Conservation (phyloP, 2,888 invertebrate species). For the Cephus pygmeus region DNA sequence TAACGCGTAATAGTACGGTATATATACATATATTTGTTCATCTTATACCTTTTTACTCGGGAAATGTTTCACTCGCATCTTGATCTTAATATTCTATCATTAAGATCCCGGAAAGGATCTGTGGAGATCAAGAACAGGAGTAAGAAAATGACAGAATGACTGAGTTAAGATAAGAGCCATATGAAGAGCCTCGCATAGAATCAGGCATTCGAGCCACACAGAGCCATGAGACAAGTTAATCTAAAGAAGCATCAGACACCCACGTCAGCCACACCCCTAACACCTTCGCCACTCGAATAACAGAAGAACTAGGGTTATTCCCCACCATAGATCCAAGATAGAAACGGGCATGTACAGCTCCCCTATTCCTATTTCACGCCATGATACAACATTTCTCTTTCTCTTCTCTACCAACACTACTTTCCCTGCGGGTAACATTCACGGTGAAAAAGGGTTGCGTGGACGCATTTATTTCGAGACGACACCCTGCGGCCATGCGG, state of each 20-base stretch:
- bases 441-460: not conserved
- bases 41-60: not conserved
- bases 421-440: not conserved
- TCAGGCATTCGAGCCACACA: not conserved
- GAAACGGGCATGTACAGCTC: conserved; percentile 5
- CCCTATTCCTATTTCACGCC: conserved; percentile 16
- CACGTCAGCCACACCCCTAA: conserved; percentile 14
- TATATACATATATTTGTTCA: not conserved
- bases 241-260: conserved; percentile 21
- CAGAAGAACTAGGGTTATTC: conserved; percentile 1
- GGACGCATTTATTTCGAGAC: conserved; percentile 8
- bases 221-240: conserved; percentile 18
- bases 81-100: not conserved
- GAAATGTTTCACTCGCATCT: not conserved
- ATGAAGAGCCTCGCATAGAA: not conserved
- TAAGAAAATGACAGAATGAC: not conserved
- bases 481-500: not conserved
- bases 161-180: not conserved
- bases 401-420: not conserved
- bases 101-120: not conserved
- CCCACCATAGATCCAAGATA: conserved; percentile 11
- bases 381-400: conserved; percentile 18
- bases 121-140: not conserved
- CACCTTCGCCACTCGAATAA: conserved; percentile 3
- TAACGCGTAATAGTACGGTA: not conserved